These are phyloP conservation scores for Tapirus terrestris DNA, from an alignment of 2,113 vertebrate species.

Conservation along the genomic window DNA sequence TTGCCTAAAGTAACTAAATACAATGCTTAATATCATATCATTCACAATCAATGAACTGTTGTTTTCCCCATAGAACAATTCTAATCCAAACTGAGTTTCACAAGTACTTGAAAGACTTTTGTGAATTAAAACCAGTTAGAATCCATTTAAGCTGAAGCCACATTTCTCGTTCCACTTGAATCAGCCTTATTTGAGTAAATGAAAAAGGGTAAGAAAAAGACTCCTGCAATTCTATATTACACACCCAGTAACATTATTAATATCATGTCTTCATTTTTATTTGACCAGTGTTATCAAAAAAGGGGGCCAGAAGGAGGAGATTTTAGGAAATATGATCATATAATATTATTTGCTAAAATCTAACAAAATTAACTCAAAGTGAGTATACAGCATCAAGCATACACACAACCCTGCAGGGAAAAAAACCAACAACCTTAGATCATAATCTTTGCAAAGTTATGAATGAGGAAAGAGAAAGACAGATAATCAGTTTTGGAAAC, in stretches of 20 bases:
- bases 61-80: neutral
- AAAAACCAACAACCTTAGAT: neutral
- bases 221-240: neutral
- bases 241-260: neutral
- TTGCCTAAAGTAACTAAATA: neutral
- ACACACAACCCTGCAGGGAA: neutral
- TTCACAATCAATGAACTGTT: neutral
- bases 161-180: neutral
- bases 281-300: neutral
- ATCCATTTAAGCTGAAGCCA: neutral
- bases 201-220: neutral
- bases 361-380: neutral
- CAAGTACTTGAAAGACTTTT: neutral
- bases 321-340: neutral
- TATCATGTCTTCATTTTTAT: neutral
- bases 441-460: neutral
- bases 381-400: neutral
- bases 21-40: neutral
- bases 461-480: neutral
- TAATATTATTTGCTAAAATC: neutral
- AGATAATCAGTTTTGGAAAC: neutral
- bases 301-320: neutral
- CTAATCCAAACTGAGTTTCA: neutral
- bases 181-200: neutral
- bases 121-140: slow-evolving; percentile 16